A percentile compares a stretch with the other conserved stretches of the same genome.
Evolutionary conservation across 2,113 vertebrate genomes (phyloP).

Genomic region (Lathamus discolor): DNA sequence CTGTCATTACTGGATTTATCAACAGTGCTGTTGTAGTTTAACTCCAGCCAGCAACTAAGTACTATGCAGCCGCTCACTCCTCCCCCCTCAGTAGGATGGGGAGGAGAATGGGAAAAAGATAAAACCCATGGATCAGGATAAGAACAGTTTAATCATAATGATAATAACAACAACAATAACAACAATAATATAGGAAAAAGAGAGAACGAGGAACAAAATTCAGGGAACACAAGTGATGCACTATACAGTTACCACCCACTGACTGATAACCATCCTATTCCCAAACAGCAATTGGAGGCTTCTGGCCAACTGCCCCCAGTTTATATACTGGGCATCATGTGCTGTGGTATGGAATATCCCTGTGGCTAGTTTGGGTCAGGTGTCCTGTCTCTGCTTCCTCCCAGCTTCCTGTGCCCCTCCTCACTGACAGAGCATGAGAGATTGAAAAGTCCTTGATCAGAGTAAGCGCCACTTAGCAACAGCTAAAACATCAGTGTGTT

Average conservation of each 20-base stretch:
- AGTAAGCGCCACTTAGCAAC: background rate
- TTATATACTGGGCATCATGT: background rate
- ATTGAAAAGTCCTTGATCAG: background rate
- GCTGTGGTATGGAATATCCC: background rate
- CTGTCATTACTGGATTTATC: background rate
- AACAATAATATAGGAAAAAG: background rate
- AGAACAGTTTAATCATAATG: background rate
- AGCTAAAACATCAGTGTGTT: background rate
- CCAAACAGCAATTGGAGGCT: background rate
- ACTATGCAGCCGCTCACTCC: background rate
- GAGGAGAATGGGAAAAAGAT: background rate
- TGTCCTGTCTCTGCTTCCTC: background rate
- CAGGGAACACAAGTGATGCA: background rate
- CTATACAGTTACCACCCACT: background rate
- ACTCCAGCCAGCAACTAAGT: background rate
- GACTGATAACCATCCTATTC: background rate
- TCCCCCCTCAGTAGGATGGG: background rate
- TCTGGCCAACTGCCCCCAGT: background rate
- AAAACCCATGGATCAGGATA: background rate
- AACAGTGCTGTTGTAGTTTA: background rate
- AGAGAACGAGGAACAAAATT: background rate
- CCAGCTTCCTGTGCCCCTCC: background rate
- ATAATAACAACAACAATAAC: background rate
- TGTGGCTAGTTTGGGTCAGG: background rate
- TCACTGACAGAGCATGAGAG: background rate